phyloP scores from a whole-genome alignment of 2,888 invertebrate genomes.

The Eilema depressum region DNA sequence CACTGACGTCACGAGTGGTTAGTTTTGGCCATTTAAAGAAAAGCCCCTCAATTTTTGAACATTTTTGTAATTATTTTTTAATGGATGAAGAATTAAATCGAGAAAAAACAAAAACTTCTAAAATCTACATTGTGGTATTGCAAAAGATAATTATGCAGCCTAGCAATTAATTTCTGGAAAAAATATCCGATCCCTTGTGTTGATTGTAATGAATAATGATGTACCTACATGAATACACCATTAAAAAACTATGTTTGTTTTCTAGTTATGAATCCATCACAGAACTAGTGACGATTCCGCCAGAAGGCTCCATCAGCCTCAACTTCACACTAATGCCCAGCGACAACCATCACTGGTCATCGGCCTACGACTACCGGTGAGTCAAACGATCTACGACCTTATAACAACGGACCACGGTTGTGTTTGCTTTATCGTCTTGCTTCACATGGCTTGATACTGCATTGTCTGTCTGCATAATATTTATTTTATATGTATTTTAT shows the following conservation, averaged over 20 bases:
- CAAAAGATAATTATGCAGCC: too few species aligned
- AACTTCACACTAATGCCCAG: slow-evolving; percentile 94
- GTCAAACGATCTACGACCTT: slow-evolving; percentile 50
- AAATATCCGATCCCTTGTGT: too few species aligned
- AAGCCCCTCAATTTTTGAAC: too few species aligned
- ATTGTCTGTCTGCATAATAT: slow-evolving; percentile 5
- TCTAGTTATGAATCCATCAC: slow-evolving; percentile 89
- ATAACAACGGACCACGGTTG: slow-evolving; percentile 9
- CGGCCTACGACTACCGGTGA: slow-evolving; percentile 92
- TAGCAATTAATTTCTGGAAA: too few species aligned
- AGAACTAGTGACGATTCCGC: slow-evolving; percentile 88
- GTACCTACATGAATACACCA: too few species aligned
- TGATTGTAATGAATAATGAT: too few species aligned
- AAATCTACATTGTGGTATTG: too few species aligned
- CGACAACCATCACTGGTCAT: slow-evolving; percentile 94
- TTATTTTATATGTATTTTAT: slow-evolving; percentile 19
- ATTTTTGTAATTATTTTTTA: too few species aligned
- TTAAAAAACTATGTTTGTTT: neutral
- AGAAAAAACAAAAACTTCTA: too few species aligned
- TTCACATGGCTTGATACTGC: slow-evolving; percentile 3
- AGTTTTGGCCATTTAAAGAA: too few species aligned
- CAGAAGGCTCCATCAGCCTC: slow-evolving; percentile 86
- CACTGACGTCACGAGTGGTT: too few species aligned
- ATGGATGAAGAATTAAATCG: too few species aligned
- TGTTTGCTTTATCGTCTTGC: slow-evolving; percentile 17